Percentiles rank a stretch among this genome's conserved stretches.
Conservation (phyloP, 2,797 vertebrate species). For the Rallus crepitans region DNA sequence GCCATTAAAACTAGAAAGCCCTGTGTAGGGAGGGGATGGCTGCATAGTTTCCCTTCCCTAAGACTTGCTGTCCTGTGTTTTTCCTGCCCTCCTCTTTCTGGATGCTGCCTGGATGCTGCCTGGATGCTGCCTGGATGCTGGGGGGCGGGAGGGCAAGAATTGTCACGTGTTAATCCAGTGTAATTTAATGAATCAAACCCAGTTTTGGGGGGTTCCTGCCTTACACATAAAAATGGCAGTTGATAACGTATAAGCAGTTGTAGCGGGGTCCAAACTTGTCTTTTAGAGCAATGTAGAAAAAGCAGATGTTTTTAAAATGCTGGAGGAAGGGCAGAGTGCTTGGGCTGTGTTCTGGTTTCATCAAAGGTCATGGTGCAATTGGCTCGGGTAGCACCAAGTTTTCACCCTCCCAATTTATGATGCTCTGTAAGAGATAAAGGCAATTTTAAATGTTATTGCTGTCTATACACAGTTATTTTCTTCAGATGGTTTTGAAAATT, state of each 20-base stretch:
- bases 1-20: slow-evolving; percentile 32
- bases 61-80: background rate
- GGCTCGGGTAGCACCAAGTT: background rate
- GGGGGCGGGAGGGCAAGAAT: background rate
- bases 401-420: slow-evolving; percentile 15
- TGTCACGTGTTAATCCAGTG: background rate
- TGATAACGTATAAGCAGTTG: background rate
- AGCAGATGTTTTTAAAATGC: background rate
- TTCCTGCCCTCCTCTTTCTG: background rate
- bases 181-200: background rate
- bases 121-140: background rate
- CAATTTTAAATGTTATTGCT: slow-evolving; percentile 45
- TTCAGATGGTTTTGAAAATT: slow-evolving; percentile 52
- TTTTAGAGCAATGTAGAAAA: background rate
- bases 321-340: background rate
- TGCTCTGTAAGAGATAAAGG: slow-evolving; percentile 27
- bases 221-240: background rate
- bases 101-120: too few species aligned
- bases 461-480: slow-evolving; percentile 37
- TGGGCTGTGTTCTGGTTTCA: slow-evolving; percentile 1
- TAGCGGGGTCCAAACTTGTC: background rate
- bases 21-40: background rate
- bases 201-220: background rate
- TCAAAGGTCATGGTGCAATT: background rate
- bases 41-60: background rate